Percentiles rank a stretch among this genome's conserved stretches.
These are phyloP conservation scores for Lamellibrachia luymesi DNA, from an alignment of 1,140 invertebrate species.

Conservation along the genomic window DNA sequence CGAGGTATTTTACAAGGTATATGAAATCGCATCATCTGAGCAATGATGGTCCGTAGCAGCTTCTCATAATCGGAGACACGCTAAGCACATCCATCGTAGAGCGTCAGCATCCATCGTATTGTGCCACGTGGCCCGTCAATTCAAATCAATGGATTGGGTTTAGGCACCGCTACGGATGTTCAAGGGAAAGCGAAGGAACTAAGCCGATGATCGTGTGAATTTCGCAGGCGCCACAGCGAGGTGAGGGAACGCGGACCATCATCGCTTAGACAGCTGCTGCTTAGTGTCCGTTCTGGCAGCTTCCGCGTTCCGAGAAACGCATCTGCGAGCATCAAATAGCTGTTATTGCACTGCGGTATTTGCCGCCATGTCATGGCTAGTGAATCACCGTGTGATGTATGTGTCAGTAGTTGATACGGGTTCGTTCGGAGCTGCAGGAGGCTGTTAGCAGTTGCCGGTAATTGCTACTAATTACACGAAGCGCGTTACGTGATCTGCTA, in stretches of 20 bases:
- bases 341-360: slow-evolving; percentile 4
- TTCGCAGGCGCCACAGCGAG: not conserved
- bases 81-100: not conserved
- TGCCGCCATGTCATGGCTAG: not conserved
- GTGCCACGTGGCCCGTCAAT: not conserved
- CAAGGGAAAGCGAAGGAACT: not conserved
- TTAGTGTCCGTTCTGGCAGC: not conserved
- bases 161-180: not conserved
- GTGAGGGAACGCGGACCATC: not conserved
- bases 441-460: not conserved
- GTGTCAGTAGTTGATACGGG: not conserved
- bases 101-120: too few relatives aligned
- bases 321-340: not conserved
- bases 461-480: not conserved
- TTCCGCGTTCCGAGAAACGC: not conserved
- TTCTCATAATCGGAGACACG: not conserved
- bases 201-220: not conserved
- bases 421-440: not conserved
- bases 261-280: not conserved
- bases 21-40: not conserved
- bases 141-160: not conserved
- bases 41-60: not conserved
- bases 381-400: not conserved
- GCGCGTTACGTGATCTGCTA: not conserved
- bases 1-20: not conserved